Percentiles rank a stretch among this genome's conserved stretches.
Conservation (phyloP, 2,888 invertebrate species). For the Epinotia demarniana region DNA sequence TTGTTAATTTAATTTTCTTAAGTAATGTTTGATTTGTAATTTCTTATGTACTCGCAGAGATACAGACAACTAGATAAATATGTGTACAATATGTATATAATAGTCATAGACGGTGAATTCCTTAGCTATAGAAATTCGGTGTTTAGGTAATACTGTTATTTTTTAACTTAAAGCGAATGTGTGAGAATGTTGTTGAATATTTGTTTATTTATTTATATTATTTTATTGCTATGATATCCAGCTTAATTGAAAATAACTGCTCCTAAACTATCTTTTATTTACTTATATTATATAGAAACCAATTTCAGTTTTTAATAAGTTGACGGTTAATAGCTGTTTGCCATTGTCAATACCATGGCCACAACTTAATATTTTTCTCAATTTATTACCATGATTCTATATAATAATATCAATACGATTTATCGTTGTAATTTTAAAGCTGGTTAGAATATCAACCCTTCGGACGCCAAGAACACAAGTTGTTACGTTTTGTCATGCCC, state of each 20-base stretch:
- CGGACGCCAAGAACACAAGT: too few species aligned
- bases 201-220: slow-evolving; percentile 61
- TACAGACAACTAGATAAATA: slow-evolving; percentile 58
- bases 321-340: too few species aligned
- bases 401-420: too few species aligned
- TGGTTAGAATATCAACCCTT: too few species aligned
- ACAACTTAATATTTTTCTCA: too few species aligned
- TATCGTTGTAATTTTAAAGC: too few species aligned
- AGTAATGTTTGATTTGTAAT: slow-evolving; percentile 14
- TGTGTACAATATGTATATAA: slow-evolving; percentile 81
- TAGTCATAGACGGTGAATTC: slow-evolving; percentile 69
- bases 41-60: slow-evolving; percentile 47
- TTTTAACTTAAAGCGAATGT: slow-evolving; percentile 61
- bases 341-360: too few species aligned
- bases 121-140: slow-evolving; percentile 66
- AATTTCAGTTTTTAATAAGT: not conserved
- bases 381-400: too few species aligned
- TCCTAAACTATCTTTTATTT: not conserved
- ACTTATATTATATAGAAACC: not conserved
- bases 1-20: slow-evolving; percentile 48
- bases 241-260: not conserved
- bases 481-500: too few species aligned
- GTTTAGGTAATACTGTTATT: slow-evolving; percentile 69
- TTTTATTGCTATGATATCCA: slow-evolving; percentile 34
- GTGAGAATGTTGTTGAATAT: slow-evolving; percentile 59